Evolutionary conservation across 2,888 invertebrate species (phyloP).

Genomic region (Melanotus villosus): DNA sequence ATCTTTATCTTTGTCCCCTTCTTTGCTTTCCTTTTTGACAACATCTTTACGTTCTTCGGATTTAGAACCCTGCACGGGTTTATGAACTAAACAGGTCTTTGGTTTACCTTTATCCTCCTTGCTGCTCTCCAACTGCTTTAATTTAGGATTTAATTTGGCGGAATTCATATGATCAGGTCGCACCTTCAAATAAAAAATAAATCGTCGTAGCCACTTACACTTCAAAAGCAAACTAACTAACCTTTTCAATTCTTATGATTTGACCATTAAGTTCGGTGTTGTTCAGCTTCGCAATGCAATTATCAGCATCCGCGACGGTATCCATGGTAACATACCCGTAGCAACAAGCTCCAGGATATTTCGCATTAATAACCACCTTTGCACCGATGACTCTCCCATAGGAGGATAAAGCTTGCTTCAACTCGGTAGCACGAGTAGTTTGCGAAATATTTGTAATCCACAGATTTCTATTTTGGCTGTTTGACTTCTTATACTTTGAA

Average conservation of each 20-base stretch:
- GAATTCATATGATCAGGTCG: constrained; percentile 65
- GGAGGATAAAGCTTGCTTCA: constrained; percentile 93
- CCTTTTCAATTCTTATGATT: constrained; percentile 95
- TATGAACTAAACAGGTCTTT: constrained; percentile 1
- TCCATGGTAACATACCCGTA: constrained; percentile 98
- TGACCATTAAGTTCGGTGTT: constrained; percentile 95
- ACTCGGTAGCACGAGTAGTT: constrained; percentile 92
- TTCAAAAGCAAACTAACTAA: background rate
- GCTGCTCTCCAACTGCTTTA: constrained; percentile 32
- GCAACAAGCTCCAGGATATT: constrained; percentile 92
- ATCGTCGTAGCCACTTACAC: no score
- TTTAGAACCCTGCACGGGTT: constrained; percentile 6
- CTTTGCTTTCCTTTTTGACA: constrained; percentile 48
- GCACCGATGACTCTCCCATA: constrained; percentile 96
- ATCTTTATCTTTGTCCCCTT: constrained; percentile 50
- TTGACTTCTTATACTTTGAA: constrained; percentile 53
- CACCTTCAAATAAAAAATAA: constrained; percentile 56
- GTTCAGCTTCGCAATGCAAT: constrained; percentile 91
- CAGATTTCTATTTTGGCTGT: constrained; percentile 77
- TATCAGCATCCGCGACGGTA: constrained; percentile 88
- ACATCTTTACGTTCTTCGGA: constrained; percentile 37
- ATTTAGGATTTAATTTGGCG: constrained; percentile 51
- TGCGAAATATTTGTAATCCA: constrained; percentile 97
- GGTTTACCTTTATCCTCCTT: constrained; percentile 39
- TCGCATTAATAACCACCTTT: constrained; percentile 96